A percentile compares a stretch with the other conserved stretches of the same genome.
These are phyloP conservation scores for Hoplostethus atlanticus DNA, from an alignment of 2,797 vertebrate species.

Conservation along the genomic window DNA sequence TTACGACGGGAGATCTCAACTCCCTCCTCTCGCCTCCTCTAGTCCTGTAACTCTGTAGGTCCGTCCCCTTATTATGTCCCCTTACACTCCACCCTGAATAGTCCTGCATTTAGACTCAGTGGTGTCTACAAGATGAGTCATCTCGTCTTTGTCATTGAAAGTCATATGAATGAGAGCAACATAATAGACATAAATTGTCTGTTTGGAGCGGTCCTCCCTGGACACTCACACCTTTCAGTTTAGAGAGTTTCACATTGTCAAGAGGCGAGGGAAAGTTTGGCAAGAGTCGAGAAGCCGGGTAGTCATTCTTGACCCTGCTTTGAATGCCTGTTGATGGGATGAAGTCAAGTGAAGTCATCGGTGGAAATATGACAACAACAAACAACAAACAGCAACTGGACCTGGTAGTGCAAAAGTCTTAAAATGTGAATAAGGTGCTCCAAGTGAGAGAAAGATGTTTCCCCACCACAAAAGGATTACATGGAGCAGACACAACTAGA, in stretches of 20 bases:
- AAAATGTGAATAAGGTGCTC: background rate
- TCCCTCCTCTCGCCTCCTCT: background rate
- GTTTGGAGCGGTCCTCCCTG: background rate
- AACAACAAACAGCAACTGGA: too few relatives aligned
- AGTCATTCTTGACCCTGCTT: slow-evolving; percentile 29
- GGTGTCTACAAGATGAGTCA: too few relatives aligned
- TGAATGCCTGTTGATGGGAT: slow-evolving; percentile 28
- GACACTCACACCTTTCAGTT: slow-evolving; percentile 42
- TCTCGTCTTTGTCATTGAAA: too few relatives aligned
- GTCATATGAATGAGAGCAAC: slow-evolving; percentile 5
- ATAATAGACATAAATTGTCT: slow-evolving; percentile 1
- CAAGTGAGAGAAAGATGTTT: too few relatives aligned
- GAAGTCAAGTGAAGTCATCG: background rate
- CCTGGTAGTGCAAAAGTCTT: too few relatives aligned
- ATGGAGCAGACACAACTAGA: too few relatives aligned
- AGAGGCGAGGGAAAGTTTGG: slow-evolving; percentile 43
- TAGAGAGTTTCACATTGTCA: slow-evolving; percentile 19
- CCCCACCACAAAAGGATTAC: too few relatives aligned
- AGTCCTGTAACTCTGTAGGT: background rate
- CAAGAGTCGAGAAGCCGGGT: slow-evolving; percentile 11
- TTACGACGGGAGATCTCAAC: background rate
- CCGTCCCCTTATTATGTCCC: background rate
- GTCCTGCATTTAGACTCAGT: background rate
- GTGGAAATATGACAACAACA: slow-evolving; percentile 1
- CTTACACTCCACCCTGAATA: background rate